A percentile compares a stretch with the other conserved stretches of the same genome.
These are phyloP conservation scores for Hozukius guyotensis DNA, from an alignment of 2,797 vertebrate species.

Conservation along the genomic window DNA sequence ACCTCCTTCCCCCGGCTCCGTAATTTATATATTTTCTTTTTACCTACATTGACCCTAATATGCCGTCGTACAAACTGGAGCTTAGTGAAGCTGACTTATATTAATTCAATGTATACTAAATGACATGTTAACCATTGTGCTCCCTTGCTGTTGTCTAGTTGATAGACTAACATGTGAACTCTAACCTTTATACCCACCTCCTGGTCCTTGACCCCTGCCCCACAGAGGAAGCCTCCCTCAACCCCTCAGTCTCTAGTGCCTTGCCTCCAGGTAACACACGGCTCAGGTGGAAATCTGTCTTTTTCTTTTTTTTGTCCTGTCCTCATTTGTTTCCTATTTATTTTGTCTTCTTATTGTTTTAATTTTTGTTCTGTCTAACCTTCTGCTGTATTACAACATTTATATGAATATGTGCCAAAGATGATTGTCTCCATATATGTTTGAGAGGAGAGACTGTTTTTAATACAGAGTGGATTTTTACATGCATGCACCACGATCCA, in stretches of 20 bases:
- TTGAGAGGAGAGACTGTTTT: neutral
- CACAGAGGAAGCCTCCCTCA: conserved; percentile 88
- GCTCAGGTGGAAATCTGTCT: conserved; percentile 21
- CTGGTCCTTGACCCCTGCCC: conserved; percentile 64
- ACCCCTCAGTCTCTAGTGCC: conserved; percentile 89
- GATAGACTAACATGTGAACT: conserved; percentile 86
- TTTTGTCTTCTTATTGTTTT: neutral
- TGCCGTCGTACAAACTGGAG: neutral
- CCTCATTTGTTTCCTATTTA: neutral
- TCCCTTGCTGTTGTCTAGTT: conserved; percentile 41
- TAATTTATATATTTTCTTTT: neutral
- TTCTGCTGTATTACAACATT: neutral
- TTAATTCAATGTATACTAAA: conserved; percentile 16
- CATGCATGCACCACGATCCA: conserved; percentile 9
- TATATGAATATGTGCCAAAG: neutral
- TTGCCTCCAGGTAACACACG: conserved; percentile 83
- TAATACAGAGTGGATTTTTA: neutral
- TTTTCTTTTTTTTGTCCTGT: conserved; percentile 5
- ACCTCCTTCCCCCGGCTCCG: neutral
- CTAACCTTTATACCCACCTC: conserved; percentile 83
- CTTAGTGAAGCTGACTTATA: neutral
- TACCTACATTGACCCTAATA: neutral
- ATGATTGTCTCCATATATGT: neutral
- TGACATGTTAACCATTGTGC: conserved; percentile 33
- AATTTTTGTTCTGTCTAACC: neutral